Conservation (phyloP, 2,888 invertebrate species). For the Zaprionus lineosus region DNA sequence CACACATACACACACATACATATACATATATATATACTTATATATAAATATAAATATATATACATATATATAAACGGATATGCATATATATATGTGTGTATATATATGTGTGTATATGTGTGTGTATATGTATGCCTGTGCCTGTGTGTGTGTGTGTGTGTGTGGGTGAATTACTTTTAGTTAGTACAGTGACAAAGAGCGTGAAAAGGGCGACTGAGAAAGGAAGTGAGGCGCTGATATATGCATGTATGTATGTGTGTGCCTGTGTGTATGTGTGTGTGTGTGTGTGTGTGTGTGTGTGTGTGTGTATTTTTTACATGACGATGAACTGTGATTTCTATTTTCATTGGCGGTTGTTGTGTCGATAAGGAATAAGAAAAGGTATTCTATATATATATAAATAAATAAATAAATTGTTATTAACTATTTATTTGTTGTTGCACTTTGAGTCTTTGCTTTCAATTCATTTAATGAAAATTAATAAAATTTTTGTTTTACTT, state of each 20-base stretch:
- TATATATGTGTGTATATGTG: background rate
- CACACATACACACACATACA: no score
- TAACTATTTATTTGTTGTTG: slow-evolving; percentile 3
- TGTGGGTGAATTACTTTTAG: no score
- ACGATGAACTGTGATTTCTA: slow-evolving; percentile 25
- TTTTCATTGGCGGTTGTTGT: slow-evolving; percentile 18
- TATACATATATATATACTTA: no score
- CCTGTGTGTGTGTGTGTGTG: no score
- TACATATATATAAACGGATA: background rate
- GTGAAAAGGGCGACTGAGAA: no score
- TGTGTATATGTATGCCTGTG: background rate
- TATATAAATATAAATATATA: background rate
- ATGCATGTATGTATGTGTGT: background rate
- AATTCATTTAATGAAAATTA: slow-evolving; percentile 22
- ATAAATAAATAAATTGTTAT: slow-evolving; percentile 15
- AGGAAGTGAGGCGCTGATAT: no score
- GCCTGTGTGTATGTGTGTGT: background rate
- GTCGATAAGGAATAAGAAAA: slow-evolving; percentile 67
- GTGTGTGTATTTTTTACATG: background rate
- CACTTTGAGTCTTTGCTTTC: slow-evolving; percentile 15
- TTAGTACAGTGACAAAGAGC: no score
- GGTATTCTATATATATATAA: slow-evolving; percentile 49
- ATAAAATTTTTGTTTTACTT: no score
- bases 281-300: background rate
- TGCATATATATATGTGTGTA: background rate